Conservation (phyloP, 2,888 invertebrate genomes). For the Drosophila mimetica region DNA sequence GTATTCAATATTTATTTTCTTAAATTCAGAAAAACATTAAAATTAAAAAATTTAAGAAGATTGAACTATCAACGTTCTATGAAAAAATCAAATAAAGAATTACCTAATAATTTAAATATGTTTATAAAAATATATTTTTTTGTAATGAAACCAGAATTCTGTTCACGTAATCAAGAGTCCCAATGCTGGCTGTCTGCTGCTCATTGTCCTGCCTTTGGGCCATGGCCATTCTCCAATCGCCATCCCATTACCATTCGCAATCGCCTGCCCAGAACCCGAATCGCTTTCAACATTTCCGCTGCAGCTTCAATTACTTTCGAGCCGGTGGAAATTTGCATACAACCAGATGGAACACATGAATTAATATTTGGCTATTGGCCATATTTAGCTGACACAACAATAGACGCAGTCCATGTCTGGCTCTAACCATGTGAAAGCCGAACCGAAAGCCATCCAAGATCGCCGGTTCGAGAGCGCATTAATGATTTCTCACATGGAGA, state of each 20-base stretch:
- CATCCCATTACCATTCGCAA: neutral
- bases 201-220: constrained; percentile 36
- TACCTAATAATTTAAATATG: neutral
- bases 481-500: constrained; percentile 70
- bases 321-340: constrained; percentile 66
- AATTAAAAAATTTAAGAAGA: no score
- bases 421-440: constrained; percentile 66
- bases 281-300: constrained; percentile 73
- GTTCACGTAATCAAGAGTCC: neutral
- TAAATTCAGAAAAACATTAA: no score
- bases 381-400: constrained; percentile 78
- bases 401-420: constrained; percentile 49
- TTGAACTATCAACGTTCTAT: no score
- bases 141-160: neutral
- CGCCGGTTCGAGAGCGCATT: constrained; percentile 56
- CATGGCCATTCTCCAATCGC: constrained; percentile 12
- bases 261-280: constrained; percentile 23
- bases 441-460: constrained; percentile 38
- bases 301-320: constrained; percentile 62
- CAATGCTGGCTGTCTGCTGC: constrained; percentile 28
- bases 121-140: neutral
- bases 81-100: neutral
- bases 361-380: constrained; percentile 78
- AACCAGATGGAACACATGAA: constrained; percentile 67
- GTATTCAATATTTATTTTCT: no score